Conservation (phyloP, 1,140 invertebrate genomes). For the Druon quercuslanigerum region DNA sequence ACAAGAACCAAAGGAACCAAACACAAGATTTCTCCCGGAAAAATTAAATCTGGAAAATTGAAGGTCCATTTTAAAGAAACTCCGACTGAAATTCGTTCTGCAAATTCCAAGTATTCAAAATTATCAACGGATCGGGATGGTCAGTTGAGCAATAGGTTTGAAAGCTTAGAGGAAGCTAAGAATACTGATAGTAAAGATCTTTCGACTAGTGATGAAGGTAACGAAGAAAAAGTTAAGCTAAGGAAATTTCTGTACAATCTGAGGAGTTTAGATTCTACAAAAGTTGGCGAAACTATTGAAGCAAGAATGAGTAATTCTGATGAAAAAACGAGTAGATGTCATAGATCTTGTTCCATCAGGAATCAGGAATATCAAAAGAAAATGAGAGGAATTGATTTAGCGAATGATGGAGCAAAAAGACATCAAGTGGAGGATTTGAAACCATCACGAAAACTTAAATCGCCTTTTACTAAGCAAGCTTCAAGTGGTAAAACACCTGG, state of each 20-base stretch:
- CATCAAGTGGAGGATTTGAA: neutral
- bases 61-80: too few species aligned
- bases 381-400: neutral
- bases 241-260: conserved; percentile 5
- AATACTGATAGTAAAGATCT: neutral
- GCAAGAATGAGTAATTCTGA: neutral
- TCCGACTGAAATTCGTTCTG: neutral
- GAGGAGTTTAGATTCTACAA: neutral
- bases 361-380: neutral
- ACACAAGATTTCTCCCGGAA: neutral
- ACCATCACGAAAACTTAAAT: conserved; percentile 6
- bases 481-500: neutral
- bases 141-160: neutral
- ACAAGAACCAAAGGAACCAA: neutral
- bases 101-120: neutral
- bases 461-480: conserved; percentile 13
- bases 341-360: neutral
- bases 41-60: neutral
- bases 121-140: neutral
- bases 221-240: neutral
- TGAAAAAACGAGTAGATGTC: neutral
- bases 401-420: neutral
- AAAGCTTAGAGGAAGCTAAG: neutral
- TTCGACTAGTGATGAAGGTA: neutral
- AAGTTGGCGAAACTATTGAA: too few species aligned